Evolutionary conservation across 2,113 vertebrate species (phyloP), one percentile per base, ranked within the genome.

Genomic region (Prietella phreatophila): DNA sequence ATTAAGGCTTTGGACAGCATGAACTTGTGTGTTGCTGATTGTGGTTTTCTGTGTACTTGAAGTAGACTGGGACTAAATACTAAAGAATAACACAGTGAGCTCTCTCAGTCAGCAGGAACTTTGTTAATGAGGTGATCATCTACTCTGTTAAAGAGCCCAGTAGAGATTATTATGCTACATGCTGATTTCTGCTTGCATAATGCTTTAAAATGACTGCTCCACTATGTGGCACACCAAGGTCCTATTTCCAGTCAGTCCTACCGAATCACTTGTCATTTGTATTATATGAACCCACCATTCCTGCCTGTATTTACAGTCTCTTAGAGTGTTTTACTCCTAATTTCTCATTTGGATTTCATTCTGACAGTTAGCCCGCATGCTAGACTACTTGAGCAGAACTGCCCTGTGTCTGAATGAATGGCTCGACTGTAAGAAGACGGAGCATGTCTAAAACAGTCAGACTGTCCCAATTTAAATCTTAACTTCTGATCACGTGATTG

Each of bases 241-340:
- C 56, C 80, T 39, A 25, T 25, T 86, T 56, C 83, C 73, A 82
- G 92, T 93, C 91, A 88, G 91, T 92, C 50, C 47, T 78, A 53
- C 75, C 0, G 6, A 80, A 53, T 80, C 76, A 9, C 42, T 53
- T 78, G 71, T 47, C 39, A 6, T 75, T 75, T 75, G 67, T 75
- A 47, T 78, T 25, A 78, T 50, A 78, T 55, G 50, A 56, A 55
- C 55, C 50, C 3, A 33, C 50, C 50, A 4, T 55, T 55, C 76
- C 50, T 78, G 75, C 42, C 75, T 50, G 42, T n/a, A 76, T 50
- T 76, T 76, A 73, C 33, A 10, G 75, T 53, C 42, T 56, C 50
- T 79, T 79, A 55, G 47, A 13, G 14, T 53, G 27, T 17, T 79
- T 30, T 80, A 80, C 50, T n/a, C 14, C 76, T 56, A 50, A 53